A percentile compares a stretch with the other conserved stretches of the same genome.
Evolutionary conservation across 1,140 invertebrate species (phyloP).

Genomic region (Diorhabda sublineata): DNA sequence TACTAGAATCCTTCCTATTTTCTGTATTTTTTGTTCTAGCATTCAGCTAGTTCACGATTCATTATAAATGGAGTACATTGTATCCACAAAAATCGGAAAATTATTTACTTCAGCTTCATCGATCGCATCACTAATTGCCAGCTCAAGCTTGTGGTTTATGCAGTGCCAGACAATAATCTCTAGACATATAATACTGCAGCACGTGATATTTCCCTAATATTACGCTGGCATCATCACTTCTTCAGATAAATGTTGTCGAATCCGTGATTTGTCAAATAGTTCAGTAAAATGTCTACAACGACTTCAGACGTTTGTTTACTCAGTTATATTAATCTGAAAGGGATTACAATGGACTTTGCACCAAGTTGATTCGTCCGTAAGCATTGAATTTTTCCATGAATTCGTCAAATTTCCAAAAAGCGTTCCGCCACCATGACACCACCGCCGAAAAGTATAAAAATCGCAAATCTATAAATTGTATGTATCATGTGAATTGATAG

Average conservation of each 20-base stretch:
- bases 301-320: neutral
- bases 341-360: neutral
- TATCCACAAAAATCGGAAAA: neutral
- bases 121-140: neutral
- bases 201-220: neutral
- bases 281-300: neutral
- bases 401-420: neutral
- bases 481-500: too few relatives aligned
- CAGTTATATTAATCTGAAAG: neutral
- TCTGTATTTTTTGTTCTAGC: neutral
- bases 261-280: neutral
- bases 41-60: neutral
- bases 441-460: too few relatives aligned
- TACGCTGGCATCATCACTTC: neutral
- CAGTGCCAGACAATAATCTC: neutral
- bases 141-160: too few relatives aligned
- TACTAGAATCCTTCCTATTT: too few relatives aligned
- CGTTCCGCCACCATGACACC: too few relatives aligned
- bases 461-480: too few relatives aligned
- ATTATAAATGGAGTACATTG: neutral
- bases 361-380: neutral
- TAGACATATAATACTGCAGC: neutral
- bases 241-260: neutral
- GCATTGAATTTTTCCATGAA: neutral
- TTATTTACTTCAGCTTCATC: neutral